These are phyloP conservation scores for Carettochelys insculpta DNA, from an alignment of 2,113 vertebrate species.

Conservation along the genomic window DNA sequence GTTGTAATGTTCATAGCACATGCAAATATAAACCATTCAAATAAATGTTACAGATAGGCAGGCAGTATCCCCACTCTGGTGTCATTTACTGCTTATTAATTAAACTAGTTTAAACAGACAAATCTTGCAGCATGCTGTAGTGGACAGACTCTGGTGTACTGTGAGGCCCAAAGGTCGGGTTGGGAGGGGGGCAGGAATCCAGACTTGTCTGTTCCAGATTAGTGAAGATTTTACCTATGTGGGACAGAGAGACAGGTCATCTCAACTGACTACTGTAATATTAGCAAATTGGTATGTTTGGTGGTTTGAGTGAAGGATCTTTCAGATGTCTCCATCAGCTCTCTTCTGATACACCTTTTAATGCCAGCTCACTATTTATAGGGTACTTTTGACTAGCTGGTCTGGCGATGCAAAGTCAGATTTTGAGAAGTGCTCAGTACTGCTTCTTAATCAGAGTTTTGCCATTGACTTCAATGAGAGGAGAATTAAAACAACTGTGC, in stretches of 20 bases:
- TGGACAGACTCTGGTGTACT: background rate
- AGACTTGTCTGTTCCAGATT: background rate
- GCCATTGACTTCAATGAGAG: background rate
- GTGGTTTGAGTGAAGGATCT: slow-evolving; percentile 29
- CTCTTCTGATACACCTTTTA: slow-evolving; percentile 3
- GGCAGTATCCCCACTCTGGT: background rate
- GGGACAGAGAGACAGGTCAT: background rate
- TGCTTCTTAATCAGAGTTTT: slow-evolving; percentile 28
- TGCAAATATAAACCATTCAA: slow-evolving; percentile 31
- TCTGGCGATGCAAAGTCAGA: background rate
- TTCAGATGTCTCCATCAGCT: slow-evolving; percentile 23
- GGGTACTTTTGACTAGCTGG: slow-evolving; percentile 33
- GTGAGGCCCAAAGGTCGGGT: background rate
- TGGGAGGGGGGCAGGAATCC: background rate
- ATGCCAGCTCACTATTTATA: background rate
- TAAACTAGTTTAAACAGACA: background rate
- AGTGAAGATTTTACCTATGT: background rate
- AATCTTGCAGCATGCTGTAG: background rate
- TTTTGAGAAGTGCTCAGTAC: slow-evolving; percentile 23
- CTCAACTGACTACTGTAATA: background rate
- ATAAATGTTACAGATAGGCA: background rate
- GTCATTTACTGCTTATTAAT: background rate
- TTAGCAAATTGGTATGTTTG: background rate
- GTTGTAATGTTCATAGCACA: background rate
- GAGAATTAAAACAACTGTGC: background rate